Percentiles rank a stretch among this genome's conserved stretches.
These are phyloP conservation scores for Piezodorus guildinii DNA, from an alignment of 1,140 invertebrate species.

Conservation along the genomic window DNA sequence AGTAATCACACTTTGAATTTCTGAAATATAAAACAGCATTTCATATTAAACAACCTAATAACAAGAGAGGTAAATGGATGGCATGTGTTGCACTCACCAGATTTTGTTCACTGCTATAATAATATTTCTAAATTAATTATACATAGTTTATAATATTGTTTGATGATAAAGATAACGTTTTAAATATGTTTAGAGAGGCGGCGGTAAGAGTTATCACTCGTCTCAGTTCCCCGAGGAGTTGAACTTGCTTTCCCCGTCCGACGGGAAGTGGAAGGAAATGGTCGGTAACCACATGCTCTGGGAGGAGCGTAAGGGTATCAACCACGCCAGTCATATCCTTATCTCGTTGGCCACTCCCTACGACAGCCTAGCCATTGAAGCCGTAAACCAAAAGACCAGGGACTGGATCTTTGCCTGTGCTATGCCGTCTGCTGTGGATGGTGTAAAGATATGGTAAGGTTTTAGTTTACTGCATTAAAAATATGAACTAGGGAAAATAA, in stretches of 20 bases:
- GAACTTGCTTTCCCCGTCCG: constrained; percentile 22
- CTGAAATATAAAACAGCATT: no score
- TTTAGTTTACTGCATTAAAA: no score
- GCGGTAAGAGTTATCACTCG: constrained; percentile 26
- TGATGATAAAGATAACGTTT: neutral
- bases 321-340: constrained; percentile 34
- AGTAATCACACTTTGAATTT: no score
- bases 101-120: no score
- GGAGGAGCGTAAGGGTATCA: constrained; percentile 26
- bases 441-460: constrained; percentile 49
- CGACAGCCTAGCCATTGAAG: constrained; percentile 41
- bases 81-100: no score
- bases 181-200: constrained; percentile 24
- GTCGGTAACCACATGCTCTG: constrained; percentile 19
- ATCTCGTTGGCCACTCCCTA: constrained; percentile 33
- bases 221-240: constrained; percentile 18
- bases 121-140: no score
- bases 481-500: no score
- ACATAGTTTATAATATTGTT: constrained; percentile 9
- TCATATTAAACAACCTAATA: no score
- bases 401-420: constrained; percentile 64
- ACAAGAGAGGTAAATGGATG: no score
- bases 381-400: constrained; percentile 46
- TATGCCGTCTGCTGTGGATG: constrained; percentile 38
- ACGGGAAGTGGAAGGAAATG: constrained; percentile 31